Evolutionary conservation across 2,888 invertebrate genomes (phyloP).

Genomic region (Endomychus coccineus): DNA sequence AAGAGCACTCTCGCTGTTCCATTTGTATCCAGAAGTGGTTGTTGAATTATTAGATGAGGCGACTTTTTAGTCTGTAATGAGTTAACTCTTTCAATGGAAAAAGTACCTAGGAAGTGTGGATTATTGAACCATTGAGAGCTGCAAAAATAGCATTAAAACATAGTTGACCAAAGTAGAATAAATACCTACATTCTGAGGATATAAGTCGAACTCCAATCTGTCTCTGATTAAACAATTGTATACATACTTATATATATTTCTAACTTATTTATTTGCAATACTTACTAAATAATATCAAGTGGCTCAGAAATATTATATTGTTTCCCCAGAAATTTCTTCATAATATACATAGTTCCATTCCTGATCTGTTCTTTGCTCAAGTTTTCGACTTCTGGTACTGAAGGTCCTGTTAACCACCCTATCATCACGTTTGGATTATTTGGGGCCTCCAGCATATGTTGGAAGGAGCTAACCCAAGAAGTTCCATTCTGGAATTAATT

Average conservation of each 20-base stretch:
- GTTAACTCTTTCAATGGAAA: constrained; percentile 26
- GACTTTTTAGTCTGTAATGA: constrained; percentile 3
- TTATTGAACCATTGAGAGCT: constrained; percentile 24
- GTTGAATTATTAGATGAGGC: constrained; percentile 6
- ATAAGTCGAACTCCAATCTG: too few species aligned
- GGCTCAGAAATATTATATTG: constrained; percentile 46
- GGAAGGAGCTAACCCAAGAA: constrained; percentile 21
- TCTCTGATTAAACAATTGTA: too few species aligned
- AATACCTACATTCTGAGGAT: too few species aligned
- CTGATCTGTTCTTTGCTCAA: constrained; percentile 48
- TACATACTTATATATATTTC: constrained; percentile 16
- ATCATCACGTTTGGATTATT: constrained; percentile 52
- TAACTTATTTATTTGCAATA: not conserved
- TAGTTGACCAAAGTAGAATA: too few species aligned
- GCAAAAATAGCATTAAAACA: too few species aligned
- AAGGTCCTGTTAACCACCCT: constrained; percentile 59
- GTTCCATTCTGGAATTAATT: constrained; percentile 16
- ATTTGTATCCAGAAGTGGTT: constrained; percentile 9
- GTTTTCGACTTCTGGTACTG: constrained; percentile 56
- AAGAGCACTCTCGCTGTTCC: constrained; percentile 8
- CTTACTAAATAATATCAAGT: constrained; percentile 28
- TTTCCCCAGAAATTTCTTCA: constrained; percentile 48
- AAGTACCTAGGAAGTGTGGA: constrained; percentile 27
- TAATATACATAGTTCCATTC: constrained; percentile 43
- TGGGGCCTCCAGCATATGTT: constrained; percentile 15